phyloP scores from a whole-genome alignment of 2,797 vertebrate genomes.

The Moxostoma hubbsi region DNA sequence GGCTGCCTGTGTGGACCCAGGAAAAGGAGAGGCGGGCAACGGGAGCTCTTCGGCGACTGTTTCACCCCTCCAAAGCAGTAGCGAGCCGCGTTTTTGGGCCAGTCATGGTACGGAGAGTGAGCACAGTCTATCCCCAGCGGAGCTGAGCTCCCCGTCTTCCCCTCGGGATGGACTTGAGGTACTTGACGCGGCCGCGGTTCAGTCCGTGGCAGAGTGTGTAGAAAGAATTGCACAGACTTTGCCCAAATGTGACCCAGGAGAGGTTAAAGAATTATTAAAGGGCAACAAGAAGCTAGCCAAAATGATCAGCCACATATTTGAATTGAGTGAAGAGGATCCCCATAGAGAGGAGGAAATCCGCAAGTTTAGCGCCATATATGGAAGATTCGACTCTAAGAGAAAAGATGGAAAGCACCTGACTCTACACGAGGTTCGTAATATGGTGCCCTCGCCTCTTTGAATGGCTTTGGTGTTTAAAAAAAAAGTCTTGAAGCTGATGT shows the following conservation, averaged over 20 bases:
- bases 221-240: conserved; percentile 89
- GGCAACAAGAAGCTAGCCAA: conserved; percentile 96
- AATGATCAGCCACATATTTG: conserved; percentile 98
- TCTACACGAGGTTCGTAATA: conserved; percentile 87
- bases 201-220: conserved; percentile 93
- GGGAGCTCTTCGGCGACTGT: conserved; percentile 65
- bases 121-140: conserved; percentile 92
- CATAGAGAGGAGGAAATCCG: conserved; percentile 94
- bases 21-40: conserved; percentile 78
- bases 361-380: conserved; percentile 98
- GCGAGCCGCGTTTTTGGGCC: conserved; percentile 87
- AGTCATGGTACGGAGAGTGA: conserved; percentile 91
- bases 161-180: conserved; percentile 90
- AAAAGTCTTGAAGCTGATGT: not conserved
- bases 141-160: conserved; percentile 91
- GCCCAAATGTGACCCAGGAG: conserved; percentile 83
- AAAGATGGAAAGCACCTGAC: conserved; percentile 97
- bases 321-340: conserved; percentile 91
- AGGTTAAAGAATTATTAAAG: conserved; percentile 92
- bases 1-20: conserved; percentile 81
- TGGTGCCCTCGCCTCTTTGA: not conserved
- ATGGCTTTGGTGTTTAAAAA: not conserved
- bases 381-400: conserved; percentile 96
- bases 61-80: conserved; percentile 75
- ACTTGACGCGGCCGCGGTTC: conserved; percentile 87